Evolutionary conservation across 2,888 invertebrate species (phyloP), one percentile per base, ranked within the genome.

Genomic region (Odiellus spinosus): DNA sequence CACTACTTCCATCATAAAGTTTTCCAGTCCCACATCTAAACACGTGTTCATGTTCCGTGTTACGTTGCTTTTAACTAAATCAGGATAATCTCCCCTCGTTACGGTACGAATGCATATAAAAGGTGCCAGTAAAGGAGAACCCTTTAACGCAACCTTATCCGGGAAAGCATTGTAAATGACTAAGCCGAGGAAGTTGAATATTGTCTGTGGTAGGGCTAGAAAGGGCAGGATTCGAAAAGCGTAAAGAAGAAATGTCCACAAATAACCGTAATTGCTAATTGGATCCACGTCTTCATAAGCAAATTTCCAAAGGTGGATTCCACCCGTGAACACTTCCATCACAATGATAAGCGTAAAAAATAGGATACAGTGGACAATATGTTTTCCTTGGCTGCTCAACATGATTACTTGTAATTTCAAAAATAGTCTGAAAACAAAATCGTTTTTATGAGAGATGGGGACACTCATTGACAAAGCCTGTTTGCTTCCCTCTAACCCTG

Each of bases 1-100:
- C 12, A 93, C 93, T 34, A 95, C 88, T 73, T 95, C 91, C 58
- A 95, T 81, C 62, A 91, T 77, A 61, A 93, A 95, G 65, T 95
- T 91, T 66, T 91, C 90, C 61, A 95, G 71, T 10, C 91, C 91
- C 6, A 84, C 83, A 64, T 86, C 83, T 55, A 80, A 70, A 62
- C 90, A 90, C 54, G 80, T 79, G 59, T 82, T 81, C 73, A 90
- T 78, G 64, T 91, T 91, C 53, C 84, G 75, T 47, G 75, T 71
- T 5, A 90, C 86, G 72, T 90, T 91, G 45, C 75, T 76, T 63
- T 78, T 80, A 3, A 95, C 91, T 54, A 95, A 70, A 58, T 87
- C 81, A 3, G 91, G 84, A 64, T 82, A 95, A 67, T 91, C 88
- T 34, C 95, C 93, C 49, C 91, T 75, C 1, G 93, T 95, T 6